Conservation (phyloP, 2,113 vertebrate species). For the Xiphophorus maculatus region DNA sequence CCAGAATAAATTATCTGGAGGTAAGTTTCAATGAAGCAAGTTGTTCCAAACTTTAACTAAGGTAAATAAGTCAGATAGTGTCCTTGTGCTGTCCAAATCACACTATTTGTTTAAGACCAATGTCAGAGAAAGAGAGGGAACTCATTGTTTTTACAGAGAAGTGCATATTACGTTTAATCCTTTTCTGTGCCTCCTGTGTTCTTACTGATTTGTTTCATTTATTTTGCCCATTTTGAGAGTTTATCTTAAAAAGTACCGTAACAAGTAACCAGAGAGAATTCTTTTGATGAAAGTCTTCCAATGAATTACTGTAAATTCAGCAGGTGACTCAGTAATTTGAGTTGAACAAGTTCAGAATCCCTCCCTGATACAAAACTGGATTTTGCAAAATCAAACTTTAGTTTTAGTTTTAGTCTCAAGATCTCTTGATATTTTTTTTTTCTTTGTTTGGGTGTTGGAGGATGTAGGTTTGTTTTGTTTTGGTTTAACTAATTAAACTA, state of each 20-base stretch:
- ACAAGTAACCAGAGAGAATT: not conserved
- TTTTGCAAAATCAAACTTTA: not conserved
- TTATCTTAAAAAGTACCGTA: not conserved
- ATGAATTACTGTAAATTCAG: not conserved
- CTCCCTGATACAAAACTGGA: not conserved
- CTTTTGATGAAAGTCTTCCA: not conserved
- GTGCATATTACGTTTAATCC: not conserved
- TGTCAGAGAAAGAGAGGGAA: not conserved
- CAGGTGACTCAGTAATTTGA: not conserved
- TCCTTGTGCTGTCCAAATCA: not conserved
- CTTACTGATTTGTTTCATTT: not conserved
- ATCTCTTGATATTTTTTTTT: not conserved
- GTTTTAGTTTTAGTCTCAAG: not conserved
- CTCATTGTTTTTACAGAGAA: not conserved
- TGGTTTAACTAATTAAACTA: no score
- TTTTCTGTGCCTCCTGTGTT: not conserved
- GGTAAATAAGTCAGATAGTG: not conserved
- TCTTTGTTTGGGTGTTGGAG: not conserved
- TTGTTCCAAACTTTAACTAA: slow-evolving; percentile 12
- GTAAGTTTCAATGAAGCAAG: slow-evolving; percentile 21
- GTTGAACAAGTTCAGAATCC: not conserved
- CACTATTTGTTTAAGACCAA: not conserved
- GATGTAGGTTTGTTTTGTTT: no score
- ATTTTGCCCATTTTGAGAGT: not conserved
- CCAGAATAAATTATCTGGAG: slow-evolving; percentile 30